These are phyloP conservation scores for Steinernema carpocapsae DNA, from an alignment of 2,888 invertebrate species.

Conservation along the genomic window DNA sequence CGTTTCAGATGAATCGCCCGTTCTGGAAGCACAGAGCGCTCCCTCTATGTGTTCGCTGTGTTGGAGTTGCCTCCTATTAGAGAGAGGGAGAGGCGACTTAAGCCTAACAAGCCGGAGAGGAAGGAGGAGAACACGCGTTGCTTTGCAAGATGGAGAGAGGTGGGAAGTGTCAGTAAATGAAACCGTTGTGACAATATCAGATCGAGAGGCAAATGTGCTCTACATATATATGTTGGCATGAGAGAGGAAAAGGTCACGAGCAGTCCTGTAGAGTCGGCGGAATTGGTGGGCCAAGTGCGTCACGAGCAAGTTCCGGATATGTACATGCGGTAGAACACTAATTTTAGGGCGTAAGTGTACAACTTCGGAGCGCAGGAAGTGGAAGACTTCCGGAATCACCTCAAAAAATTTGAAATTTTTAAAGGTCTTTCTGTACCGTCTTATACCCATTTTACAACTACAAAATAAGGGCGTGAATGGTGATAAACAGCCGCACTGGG, in stretches of 20 bases:
- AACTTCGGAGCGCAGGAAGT: too few species aligned
- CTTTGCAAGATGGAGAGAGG: neutral
- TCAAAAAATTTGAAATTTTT: too few species aligned
- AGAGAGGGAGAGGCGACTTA: slow-evolving; percentile 2
- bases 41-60: too few species aligned
- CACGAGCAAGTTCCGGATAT: slow-evolving; percentile 9
- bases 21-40: neutral
- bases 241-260: slow-evolving; percentile 1
- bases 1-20: neutral
- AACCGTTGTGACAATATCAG: slow-evolving; percentile 6
- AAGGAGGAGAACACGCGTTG: neutral
- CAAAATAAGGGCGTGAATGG: too few species aligned
- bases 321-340: neutral
- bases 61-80: neutral
- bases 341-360: neutral
- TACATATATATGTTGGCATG: neutral
- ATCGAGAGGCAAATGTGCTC: neutral
- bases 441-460: too few species aligned
- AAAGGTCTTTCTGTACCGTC: too few species aligned
- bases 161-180: neutral
- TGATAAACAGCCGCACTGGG: too few species aligned
- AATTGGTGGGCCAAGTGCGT: slow-evolving; percentile 31
- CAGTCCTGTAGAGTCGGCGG: neutral
- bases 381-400: too few species aligned
- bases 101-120: neutral